Evolutionary conservation across 1,140 invertebrate genomes (phyloP), one percentile per base, ranked within the genome.

Genomic region (Nephotettix cincticeps): DNA sequence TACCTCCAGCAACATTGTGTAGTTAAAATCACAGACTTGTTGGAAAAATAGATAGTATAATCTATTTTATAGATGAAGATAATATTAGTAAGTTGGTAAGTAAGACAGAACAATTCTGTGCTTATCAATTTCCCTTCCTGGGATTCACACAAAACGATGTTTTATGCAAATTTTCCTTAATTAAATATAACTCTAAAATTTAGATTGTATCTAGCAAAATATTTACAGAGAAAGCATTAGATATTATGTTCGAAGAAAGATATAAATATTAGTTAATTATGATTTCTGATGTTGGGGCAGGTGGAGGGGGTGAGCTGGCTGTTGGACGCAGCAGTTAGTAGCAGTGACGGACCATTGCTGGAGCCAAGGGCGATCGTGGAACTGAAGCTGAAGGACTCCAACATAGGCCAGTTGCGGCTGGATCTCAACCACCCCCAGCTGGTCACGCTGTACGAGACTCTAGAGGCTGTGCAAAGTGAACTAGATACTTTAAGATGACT

Each of bases 271-370:
- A 58, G n/a, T 25, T 19, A 14, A 32, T 25, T 23, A 23, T 3
- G 23, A 4, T 28, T 70, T 30, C 14, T 70, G 63, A 29, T 43
- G 25, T 14, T 27, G 19, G 68, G 72, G n/a, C 64, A 74, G 73
- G 29, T 74, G 29, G 71, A 74, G 40, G 61, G 63, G 19, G 64
- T 74, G 32, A 72, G 68, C 17, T 74, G 73, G 73, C 32, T 69
- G n/a, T 27, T 74, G 14, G 69, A 70, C 28, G 47, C 72, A 29
- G 67, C 69, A 43, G 68, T 68, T 29, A 27, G 71, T 1, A 68
- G 64, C 14, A 0, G 54, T 29, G 28, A 32, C 9, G 58, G 32
- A 23, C 70, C 54, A 54, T 23, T 54, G 40, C 45, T 71, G 30
- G 56, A 68, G 11, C 70, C 70, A 6, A 29, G 66, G 28, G 61